phyloP scores from a whole-genome alignment of 2,888 invertebrate genomes.

The Galerucella nymphaeae region DNA sequence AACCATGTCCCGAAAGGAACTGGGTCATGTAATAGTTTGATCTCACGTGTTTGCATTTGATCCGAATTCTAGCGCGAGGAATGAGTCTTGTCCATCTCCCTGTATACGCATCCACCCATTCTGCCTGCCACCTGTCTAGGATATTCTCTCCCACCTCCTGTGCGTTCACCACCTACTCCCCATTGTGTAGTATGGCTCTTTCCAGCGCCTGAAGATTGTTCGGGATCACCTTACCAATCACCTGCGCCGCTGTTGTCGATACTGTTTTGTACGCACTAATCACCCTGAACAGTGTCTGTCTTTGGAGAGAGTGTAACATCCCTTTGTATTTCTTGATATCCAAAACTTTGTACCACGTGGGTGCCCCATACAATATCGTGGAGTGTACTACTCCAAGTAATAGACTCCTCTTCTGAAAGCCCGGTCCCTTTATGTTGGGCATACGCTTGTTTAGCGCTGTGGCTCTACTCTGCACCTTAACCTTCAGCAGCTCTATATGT shows the following conservation, averaged over 20 bases:
- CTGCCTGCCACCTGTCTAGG: too few species aligned
- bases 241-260: too few species aligned
- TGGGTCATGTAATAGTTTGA: not conserved
- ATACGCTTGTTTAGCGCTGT: conserved; percentile 1
- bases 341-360: not conserved
- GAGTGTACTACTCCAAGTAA: not conserved
- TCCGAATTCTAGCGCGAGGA: not conserved
- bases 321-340: too few species aligned
- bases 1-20: not conserved
- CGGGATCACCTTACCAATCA: too few species aligned
- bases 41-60: not conserved
- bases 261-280: too few species aligned
- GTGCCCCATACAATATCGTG: not conserved
- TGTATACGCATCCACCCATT: too few species aligned
- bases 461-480: not conserved
- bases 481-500: not conserved
- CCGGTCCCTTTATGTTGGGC: conserved; percentile 17
- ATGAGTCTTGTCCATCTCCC: not conserved
- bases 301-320: not conserved
- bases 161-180: too few species aligned
- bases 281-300: too few species aligned
- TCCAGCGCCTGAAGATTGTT: too few species aligned
- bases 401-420: not conserved
- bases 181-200: too few species aligned
- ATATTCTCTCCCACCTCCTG: too few species aligned